Conservation (phyloP, 2,113 vertebrate genomes). For the Prochilodus magdalenae region DNA sequence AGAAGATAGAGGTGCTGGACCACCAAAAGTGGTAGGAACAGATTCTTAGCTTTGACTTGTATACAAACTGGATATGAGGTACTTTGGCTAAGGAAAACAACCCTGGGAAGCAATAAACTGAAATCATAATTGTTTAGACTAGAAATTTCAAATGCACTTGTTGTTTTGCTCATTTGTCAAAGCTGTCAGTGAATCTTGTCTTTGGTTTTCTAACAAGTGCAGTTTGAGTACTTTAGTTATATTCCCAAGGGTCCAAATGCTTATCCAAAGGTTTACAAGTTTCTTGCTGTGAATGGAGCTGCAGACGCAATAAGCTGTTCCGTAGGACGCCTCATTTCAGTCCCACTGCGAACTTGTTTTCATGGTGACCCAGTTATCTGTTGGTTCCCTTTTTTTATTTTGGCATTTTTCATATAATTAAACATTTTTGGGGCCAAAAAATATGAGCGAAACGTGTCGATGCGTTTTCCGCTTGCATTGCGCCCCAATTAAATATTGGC, state of each 20-base stretch:
- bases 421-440: not conserved
- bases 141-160: not conserved
- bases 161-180: constrained; percentile 18
- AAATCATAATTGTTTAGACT: constrained; percentile 24
- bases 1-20: not conserved
- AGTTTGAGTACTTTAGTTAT: not conserved
- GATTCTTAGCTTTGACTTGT: constrained; percentile 5
- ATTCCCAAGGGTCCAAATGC: not conserved
- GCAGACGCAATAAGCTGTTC: not conserved
- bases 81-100: constrained; percentile 9
- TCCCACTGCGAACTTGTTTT: not conserved
- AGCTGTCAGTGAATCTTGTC: not conserved
- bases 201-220: not conserved
- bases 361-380: not conserved
- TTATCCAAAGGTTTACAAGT: not conserved
- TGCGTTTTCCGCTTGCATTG: constrained; percentile 38
- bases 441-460: not conserved
- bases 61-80: not conserved
- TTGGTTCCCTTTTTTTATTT: not conserved
- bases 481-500: constrained; percentile 54
- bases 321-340: not conserved
- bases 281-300: not conserved
- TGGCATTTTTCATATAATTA: not conserved
- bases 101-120: constrained; percentile 12
- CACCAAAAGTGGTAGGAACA: not conserved